phyloP scores from a whole-genome alignment of 2,113 vertebrate genomes.

The Bos taurus region DNA sequence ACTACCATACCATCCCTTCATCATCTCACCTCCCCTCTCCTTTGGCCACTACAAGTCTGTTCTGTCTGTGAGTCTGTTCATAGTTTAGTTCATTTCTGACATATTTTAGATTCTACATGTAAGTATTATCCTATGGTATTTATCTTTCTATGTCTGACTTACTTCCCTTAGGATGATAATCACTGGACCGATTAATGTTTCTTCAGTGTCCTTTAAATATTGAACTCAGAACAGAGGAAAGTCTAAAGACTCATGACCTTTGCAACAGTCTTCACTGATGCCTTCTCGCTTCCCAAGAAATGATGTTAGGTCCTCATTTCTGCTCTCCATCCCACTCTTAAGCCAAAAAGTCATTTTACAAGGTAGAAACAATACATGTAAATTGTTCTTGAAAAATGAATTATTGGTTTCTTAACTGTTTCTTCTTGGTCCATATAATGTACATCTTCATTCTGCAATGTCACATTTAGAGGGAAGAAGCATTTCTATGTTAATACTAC shows the following conservation, averaged over 20 bases:
- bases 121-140: background rate
- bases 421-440: background rate
- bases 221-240: background rate
- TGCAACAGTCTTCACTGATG: background rate
- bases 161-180: background rate
- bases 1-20: background rate
- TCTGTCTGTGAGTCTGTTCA: background rate
- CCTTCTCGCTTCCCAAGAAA: background rate
- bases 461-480: background rate
- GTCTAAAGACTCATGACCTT: background rate
- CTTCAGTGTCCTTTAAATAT: background rate
- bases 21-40: background rate
- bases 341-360: background rate
- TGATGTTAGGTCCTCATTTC: background rate
- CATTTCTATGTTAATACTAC: background rate
- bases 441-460: background rate
- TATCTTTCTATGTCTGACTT: background rate
- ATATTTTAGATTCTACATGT: background rate
- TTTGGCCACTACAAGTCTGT: background rate
- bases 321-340: background rate
- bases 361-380: background rate
- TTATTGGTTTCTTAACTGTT: background rate
- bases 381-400: background rate
- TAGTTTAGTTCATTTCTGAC: background rate
- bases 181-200: background rate